Base-by-base conservation (phyloP, 2,797 vertebrate species). In the Channallabes apus region DNA sequence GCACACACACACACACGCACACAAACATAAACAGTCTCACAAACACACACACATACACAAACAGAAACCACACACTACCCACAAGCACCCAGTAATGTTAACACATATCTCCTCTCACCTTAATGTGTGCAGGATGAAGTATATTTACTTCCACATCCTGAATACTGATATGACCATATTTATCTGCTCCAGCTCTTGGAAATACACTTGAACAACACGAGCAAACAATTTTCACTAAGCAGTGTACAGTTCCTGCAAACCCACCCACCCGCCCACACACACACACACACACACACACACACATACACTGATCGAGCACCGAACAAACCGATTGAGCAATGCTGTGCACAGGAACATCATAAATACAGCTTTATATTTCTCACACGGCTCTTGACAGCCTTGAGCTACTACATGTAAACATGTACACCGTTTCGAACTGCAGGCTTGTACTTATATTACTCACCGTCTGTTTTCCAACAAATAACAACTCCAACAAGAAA, bases 251-350 rank as follows among this genome's bases (percentile, higher is more conserved):
- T 85, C 71, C 51, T 71, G 59, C 61, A 68, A 77, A 84, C 59
- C 84, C 85, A 71, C 85, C 83, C 72, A 8, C 41, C 41, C 41
- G 9, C 41, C 9, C 41, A 46, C 41, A 46, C 46, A 64, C 22
- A 46, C 41, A 46, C 41, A 46, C 41, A 46, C 46, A 64, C 22
- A 20, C 38, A 86, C 83, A 87, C 5, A 20, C 46, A 64, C 22
- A 20, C 38, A 86, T 82, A 87, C 6, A 20, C 78, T 46, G 64
- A 85, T 85, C 85, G 77, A 85, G 86, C 73, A 84, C 32, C 41
- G 61, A n/a, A 20, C 59, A 86, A 76, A 72, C 54, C 82, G 84
- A 86, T 82, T 86, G 65, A 78, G 80, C 64, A 86, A 82, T 79
- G 85, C 56, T 46, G 69, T 73, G 29, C 61, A 86, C 86, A 86